Percentiles rank a stretch among this genome's conserved stretches.
phyloP scores from a whole-genome alignment of 2,888 invertebrate species.

The Cryptops parisi region DNA sequence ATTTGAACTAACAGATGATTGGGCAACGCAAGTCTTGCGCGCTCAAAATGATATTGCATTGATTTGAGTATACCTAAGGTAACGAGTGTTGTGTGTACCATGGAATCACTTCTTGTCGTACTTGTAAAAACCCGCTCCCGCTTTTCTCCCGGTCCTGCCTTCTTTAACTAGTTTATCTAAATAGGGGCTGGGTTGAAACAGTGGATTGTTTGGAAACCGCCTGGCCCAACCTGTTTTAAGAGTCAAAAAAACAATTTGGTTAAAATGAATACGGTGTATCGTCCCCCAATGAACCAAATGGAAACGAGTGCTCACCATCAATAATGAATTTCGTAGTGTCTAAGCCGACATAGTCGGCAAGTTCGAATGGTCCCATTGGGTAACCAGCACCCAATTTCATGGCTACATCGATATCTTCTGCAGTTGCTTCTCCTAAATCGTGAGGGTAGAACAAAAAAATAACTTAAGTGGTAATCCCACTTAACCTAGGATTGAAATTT shows the following conservation, averaged over 20 bases:
- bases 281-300: neutral
- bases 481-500: no score
- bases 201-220: slow-evolving; percentile 50
- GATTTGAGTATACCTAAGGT: no score
- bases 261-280: neutral
- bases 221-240: slow-evolving; percentile 50
- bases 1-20: no score
- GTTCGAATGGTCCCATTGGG: slow-evolving; percentile 81
- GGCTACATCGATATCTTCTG: slow-evolving; percentile 66
- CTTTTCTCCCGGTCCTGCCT: slow-evolving; percentile 64
- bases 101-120: slow-evolving; percentile 37
- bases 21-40: no score
- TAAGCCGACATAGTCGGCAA: slow-evolving; percentile 67
- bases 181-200: slow-evolving; percentile 46
- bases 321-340: slow-evolving; percentile 62
- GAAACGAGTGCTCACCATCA: slow-evolving; percentile 39
- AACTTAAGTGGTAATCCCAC: neutral
- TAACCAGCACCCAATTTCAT: slow-evolving; percentile 81
- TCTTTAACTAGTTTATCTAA: slow-evolving; percentile 54
- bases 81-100: no score
- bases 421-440: slow-evolving; percentile 40
- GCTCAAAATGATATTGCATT: no score
- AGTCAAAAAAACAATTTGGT: neutral
- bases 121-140: slow-evolving; percentile 73
- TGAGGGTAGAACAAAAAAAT: neutral